Evolutionary conservation across 1,140 invertebrate genomes (phyloP).

Genomic region (Pissodes strobi): DNA sequence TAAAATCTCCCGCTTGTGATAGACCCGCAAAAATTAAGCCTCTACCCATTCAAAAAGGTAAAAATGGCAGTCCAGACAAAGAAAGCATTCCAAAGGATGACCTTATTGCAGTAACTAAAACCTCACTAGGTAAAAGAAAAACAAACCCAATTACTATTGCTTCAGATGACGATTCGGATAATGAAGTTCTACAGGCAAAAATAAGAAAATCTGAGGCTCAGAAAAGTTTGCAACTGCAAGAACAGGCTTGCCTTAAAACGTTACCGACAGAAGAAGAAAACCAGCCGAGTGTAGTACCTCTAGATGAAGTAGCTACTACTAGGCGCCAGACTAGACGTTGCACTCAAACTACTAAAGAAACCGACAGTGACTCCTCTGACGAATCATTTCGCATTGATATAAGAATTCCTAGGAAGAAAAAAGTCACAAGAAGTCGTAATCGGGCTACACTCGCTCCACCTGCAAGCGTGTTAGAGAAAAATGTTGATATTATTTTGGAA

Average conservation of each 20-base stretch:
- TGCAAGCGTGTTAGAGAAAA: slow-evolving; percentile 14
- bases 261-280: neutral
- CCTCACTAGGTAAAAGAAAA: neutral
- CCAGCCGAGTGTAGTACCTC: no score
- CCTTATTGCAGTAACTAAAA: no score
- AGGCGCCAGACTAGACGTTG: slow-evolving; percentile 36
- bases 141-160: neutral
- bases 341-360: slow-evolving; percentile 22
- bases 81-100: neutral
- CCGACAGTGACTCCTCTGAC: slow-evolving; percentile 41
- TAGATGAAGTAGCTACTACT: neutral
- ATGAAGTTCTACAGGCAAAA: slow-evolving; percentile 27
- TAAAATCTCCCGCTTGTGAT: neutral
- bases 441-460: neutral
- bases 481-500: slow-evolving; percentile 26
- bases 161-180: slow-evolving; percentile 15
- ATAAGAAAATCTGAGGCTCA: slow-evolving; percentile 3
- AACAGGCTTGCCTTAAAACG: no score
- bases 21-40: slow-evolving; percentile 1
- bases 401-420: slow-evolving; percentile 40
- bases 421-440: slow-evolving; percentile 41
- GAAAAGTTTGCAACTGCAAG: neutral
- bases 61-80: neutral
- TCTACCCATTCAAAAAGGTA: neutral
- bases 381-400: slow-evolving; percentile 43